Base-by-base conservation (phyloP, 2,888 invertebrate species). In the Plutella xylostella region DNA sequence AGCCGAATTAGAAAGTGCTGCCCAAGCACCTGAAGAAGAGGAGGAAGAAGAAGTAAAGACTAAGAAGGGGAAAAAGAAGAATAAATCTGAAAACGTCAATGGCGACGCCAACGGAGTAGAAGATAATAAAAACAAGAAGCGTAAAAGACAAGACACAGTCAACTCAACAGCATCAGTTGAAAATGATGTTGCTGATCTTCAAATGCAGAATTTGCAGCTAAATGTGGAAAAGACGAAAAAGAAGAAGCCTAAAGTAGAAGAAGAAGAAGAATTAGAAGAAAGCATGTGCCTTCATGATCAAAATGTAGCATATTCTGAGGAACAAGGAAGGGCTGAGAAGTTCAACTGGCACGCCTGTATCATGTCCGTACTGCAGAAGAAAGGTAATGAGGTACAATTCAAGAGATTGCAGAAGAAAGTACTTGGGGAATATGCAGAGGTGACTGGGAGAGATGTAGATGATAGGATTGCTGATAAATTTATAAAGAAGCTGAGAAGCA, bases 391-490 rank as follows among this genome's bases (percentile, higher is more conserved):
- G 57, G 78, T 94, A 35, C 85, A 89, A 0, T 64, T 91, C 45
- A 91, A 91, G 59, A 91, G 92, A 57, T 72, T 95, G 15, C 88
- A 89, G 56, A 92, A 92, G 63, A 94, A 92, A 73, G 89, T 93
- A 6, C 61, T 91, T 1, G 85, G 86, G 39, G 89, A 88, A 54
- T 92, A 90, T 50, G 63, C 77, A 28, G 79, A 82, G 56, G 71
- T 75, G 20, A 85, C 86, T 17, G 75, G 83, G 1, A 58, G 69
- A 37, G 86, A 86, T 42, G 72, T 86, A 4, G 76, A 86, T 48
- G 89, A 88, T 51, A 89, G 91, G 60, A 87, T 90, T 55, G 74
- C 86, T 42, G 88, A 89, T 53, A 91, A 91, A 61, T 90, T 92
- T 60, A 86, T 87, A 30, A 93, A 92, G 58, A 90, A 89, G 60